Evolutionary conservation across 2,113 vertebrate species (phyloP), one percentile per base, ranked within the genome.

Genomic region (Monopterus albus): DNA sequence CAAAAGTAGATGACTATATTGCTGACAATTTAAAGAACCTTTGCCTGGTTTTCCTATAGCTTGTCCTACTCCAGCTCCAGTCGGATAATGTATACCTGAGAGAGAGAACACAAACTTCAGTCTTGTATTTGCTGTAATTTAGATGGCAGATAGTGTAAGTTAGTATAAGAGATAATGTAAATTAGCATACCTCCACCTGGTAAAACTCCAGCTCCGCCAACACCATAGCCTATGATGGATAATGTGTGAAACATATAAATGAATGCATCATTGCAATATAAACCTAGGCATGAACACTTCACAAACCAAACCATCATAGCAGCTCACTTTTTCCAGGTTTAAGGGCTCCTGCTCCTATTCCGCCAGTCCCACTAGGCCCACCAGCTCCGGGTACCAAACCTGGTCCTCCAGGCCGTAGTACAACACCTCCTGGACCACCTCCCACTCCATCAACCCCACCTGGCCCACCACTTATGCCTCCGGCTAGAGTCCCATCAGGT

Each of bases 301-400:
- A 39, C 21, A 57, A 43, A 66, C 1, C 12, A 57, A 64, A 51
- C n/a, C 17, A 49, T 45, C 3, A 12, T 5, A 59, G n/a, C 17
- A 42, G 3, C 86, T 84, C 66, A 92, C 88, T 89, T 90, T 93
- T 92, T 70, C 77, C 73, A 80, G 86, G 85, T 87, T 91, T 92
- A 45, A 65, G 20, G 14, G 38, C 51, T 71, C 87, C 87, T 65
- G 83, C 49, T 79, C 81, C 88, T 25, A 67, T 46, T 75, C 83
- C 87, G 58, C 72, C 75, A 39, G 79, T 42, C 10, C 72, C 80
- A 31, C 62, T 71, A 63, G 79, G 46, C 10, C 72, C 80, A 31
- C 62, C 72, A 63, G 59, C 13, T 2, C 80, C 86, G 15, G 80
- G 70, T 33, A 60, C 75, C 46, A 68, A 47, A 2, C 76, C 83